Conservation (phyloP, 2,888 invertebrate species). For the Sesia bembeciformis region DNA sequence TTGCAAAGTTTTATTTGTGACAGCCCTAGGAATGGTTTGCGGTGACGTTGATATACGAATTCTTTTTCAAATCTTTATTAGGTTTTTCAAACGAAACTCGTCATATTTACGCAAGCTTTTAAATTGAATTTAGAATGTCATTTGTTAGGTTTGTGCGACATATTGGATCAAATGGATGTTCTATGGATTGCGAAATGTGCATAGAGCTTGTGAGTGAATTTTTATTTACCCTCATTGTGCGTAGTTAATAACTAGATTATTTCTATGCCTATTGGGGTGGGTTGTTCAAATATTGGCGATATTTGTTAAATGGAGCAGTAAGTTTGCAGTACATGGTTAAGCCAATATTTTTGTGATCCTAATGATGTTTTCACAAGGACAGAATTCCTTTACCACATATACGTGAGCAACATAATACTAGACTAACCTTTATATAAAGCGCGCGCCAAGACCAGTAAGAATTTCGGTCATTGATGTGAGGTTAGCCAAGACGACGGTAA, state of each 20-base stretch:
- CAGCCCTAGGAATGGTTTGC: conserved; percentile 3
- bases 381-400: no score
- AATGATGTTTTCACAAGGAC: no score
- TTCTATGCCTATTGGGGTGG: conserved; percentile 27
- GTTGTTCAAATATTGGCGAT: conserved; percentile 52
- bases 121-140: conserved; percentile 12
- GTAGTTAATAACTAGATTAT: conserved; percentile 54
- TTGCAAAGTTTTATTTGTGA: conserved; percentile 6
- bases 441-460: no score
- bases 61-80: conserved; percentile 24
- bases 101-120: neutral
- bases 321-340: conserved; percentile 15
- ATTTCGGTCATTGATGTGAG: no score
- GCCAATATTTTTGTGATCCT: neutral
- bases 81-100: neutral
- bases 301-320: conserved; percentile 41
- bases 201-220: conserved; percentile 42
- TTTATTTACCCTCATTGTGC: conserved; percentile 51
- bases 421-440: no score
- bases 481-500: no score
- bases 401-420: no score
- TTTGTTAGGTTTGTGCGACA: conserved; percentile 7
- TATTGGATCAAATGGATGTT: conserved; percentile 9
- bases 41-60: conserved; percentile 29
- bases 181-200: conserved; percentile 26